Base-by-base conservation (phyloP, 2,888 invertebrate genomes). In the Thecophora atra region DNA sequence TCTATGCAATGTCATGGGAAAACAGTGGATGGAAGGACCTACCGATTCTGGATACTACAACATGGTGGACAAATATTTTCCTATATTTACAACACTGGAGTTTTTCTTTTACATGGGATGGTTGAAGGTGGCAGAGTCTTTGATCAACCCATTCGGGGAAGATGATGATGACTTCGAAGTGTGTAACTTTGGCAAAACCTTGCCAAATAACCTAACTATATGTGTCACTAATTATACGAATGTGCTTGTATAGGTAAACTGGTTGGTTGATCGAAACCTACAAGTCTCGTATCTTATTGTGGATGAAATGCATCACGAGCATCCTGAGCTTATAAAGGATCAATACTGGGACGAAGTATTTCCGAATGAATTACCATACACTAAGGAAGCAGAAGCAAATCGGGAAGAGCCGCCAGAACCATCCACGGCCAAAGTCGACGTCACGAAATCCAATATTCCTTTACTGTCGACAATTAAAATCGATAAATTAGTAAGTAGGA, bases 241-340 rank as follows among this genome's bases (percentile, higher is more conserved):
- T 17, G 8, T 8, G 17, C 17, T 30, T 5, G 26, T 51, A 52
- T 52, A 95, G 89, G 92, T 86, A 1, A 96, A 96, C 83, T 96
- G 96, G 95, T 90, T 97, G 86, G 92, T 97, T 68, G 96, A 97
- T 85, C 90, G 96, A 79, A 95, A 80, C 76, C 78, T 84, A 44
- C 85, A 95, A 93, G 94, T 95, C 26, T 93, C 95, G 21, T 96
- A 95, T 86, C 89, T 96, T 84, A 95, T 96, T 78, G 96, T 96
- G 44, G 96, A 96, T 83, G 96, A 96, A 87, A 95, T 96, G 95
- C 96, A 96, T 83, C 93, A 95, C 85, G 94, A 95, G 79, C 95
- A 95, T 87, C 96, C 96, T 0, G 93, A 94, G 82, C 85, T 96
- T 76, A 91, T 95, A 56, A 90, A 89, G 71, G 96, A 96, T 88